phyloP scores from a whole-genome alignment of 1,140 invertebrate genomes.

The Drosophila pseudoobscura region DNA sequence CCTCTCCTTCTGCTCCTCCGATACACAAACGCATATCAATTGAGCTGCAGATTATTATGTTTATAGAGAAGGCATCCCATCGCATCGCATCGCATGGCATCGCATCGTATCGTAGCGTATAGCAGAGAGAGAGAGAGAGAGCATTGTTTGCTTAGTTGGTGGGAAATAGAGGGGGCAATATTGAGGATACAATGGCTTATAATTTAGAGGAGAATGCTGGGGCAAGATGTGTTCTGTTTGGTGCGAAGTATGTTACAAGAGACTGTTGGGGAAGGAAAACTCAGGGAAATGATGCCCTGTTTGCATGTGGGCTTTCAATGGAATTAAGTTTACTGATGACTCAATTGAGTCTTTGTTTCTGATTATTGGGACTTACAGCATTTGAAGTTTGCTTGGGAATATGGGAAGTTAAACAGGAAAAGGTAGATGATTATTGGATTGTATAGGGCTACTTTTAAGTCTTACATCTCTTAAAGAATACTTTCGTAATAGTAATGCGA shows the following conservation, averaged over 20 bases:
- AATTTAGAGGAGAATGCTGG: too few relatives aligned
- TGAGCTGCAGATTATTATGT: conserved; percentile 31
- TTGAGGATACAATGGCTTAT: too few relatives aligned
- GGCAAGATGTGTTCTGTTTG: too few relatives aligned
- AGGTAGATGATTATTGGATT: too few relatives aligned
- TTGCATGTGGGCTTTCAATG: background rate
- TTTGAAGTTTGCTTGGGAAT: too few relatives aligned
- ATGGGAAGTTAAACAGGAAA: too few relatives aligned
- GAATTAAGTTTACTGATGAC: background rate
- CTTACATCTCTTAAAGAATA: too few relatives aligned
- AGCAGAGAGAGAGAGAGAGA: background rate
- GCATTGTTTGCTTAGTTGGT: conserved; percentile 22
- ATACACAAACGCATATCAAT: conserved; percentile 15
- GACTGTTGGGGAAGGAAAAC: background rate
- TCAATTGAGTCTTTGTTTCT: conserved; percentile 6
- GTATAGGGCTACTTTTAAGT: background rate
- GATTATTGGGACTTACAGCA: too few relatives aligned
- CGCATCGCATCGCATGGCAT: too few relatives aligned
- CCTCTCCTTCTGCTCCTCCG: conserved; percentile 1
- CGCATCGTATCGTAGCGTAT: too few relatives aligned
- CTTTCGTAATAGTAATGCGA: too few relatives aligned
- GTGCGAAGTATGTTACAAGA: too few relatives aligned
- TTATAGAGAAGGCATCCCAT: conserved; percentile 1
- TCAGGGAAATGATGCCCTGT: conserved; percentile 13
- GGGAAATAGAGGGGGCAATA: background rate